Evolutionary conservation across 2,797 vertebrate species (phyloP).

Genomic region (Cetoscarus ocellatus): DNA sequence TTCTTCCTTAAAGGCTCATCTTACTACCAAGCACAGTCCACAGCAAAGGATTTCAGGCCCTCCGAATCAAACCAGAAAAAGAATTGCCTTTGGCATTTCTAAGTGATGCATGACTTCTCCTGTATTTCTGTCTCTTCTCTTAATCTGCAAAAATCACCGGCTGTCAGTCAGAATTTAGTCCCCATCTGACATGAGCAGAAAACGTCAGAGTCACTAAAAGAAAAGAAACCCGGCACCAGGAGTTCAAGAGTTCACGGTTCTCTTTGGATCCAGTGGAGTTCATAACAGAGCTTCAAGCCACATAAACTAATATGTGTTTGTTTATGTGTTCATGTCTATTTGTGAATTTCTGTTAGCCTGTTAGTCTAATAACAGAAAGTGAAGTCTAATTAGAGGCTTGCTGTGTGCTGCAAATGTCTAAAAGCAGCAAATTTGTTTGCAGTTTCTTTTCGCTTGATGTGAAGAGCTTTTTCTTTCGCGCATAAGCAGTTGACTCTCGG

Average conservation of each 20-base stretch:
- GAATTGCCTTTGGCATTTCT: constrained; percentile 69
- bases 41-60: constrained; percentile 49
- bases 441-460: not conserved
- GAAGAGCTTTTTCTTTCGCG: not conserved
- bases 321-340: constrained; percentile 1
- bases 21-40: constrained; percentile 41
- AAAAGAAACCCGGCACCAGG: constrained; percentile 20
- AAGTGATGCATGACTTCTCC: constrained; percentile 68
- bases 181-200: constrained; percentile 41
- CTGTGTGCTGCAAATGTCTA: constrained; percentile 1
- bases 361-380: constrained; percentile 6
- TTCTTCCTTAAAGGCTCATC: constrained; percentile 57
- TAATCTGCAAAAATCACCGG: constrained; percentile 61
- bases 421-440: not conserved
- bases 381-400: constrained; percentile 1
- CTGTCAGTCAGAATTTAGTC: constrained; percentile 66
- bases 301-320: not conserved
- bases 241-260: constrained; percentile 29
- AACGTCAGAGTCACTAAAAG: constrained; percentile 48
- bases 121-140: constrained; percentile 61
- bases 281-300: not conserved
- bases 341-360: not conserved
- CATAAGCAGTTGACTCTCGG: not conserved
- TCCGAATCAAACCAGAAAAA: constrained; percentile 46
- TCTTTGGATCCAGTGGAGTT: constrained; percentile 4